A percentile compares a stretch with the other conserved stretches of the same genome.
These are phyloP conservation scores for Hemichromis elongatus DNA, from an alignment of 2,113 vertebrate species.

Conservation along the genomic window DNA sequence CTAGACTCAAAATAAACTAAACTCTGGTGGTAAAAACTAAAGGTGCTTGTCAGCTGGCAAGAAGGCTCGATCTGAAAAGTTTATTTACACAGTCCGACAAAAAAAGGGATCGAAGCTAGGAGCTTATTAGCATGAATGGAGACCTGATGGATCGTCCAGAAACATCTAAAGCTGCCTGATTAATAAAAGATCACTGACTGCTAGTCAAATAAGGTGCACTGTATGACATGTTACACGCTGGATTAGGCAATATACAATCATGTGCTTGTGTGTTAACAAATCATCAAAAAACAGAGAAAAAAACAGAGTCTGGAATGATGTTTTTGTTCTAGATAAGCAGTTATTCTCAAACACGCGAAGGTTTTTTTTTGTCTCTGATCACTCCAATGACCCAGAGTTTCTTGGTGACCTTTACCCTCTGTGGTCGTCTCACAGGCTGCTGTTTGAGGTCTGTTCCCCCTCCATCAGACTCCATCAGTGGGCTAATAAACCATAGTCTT, in stretches of 20 bases:
- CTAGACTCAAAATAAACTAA: constrained; percentile 73
- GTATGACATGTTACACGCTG: not conserved
- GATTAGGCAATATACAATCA: not conserved
- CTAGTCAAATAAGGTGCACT: not conserved
- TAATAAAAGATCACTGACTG: not conserved
- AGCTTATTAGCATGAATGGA: constrained; percentile 12
- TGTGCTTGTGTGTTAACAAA: not conserved
- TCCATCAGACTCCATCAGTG: constrained; percentile 17
- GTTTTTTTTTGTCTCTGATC: not conserved
- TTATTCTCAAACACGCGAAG: not conserved
- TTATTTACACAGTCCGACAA: constrained; percentile 48
- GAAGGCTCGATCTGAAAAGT: constrained; percentile 30
- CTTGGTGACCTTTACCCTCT: not conserved
- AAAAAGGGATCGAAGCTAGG: constrained; percentile 2
- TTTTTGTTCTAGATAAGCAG: not conserved
- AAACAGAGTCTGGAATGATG: not conserved
- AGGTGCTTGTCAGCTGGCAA: constrained; percentile 29
- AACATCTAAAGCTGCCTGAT: not conserved
- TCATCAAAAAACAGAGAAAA: not conserved
- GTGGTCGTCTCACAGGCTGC: not conserved
- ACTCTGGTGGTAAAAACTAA: constrained; percentile 60
- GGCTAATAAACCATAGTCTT: constrained; percentile 2
- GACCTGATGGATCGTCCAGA: not conserved
- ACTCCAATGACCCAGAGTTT: not conserved
- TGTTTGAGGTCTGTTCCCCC: not conserved